Conservation (phyloP, 2,888 invertebrate species). For the Drosophila testacea region DNA sequence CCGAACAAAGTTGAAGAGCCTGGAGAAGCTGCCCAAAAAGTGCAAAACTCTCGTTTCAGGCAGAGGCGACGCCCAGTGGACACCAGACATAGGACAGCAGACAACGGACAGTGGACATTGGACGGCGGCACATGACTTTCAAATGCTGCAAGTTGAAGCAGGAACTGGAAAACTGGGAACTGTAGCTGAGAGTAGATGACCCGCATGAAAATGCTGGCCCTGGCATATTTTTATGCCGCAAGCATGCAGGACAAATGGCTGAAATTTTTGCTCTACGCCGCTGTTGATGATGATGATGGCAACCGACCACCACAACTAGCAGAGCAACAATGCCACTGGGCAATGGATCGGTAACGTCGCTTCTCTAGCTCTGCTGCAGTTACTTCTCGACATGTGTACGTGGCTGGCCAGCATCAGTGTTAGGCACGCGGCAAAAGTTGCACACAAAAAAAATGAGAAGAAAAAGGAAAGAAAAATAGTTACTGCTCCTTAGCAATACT, state of each 20-base stretch:
- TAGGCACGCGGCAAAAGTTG: slow-evolving; percentile 29
- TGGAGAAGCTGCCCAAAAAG: slow-evolving; percentile 38
- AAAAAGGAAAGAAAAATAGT: slow-evolving; percentile 34
- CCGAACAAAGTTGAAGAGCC: slow-evolving; percentile 48
- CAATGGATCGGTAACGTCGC: slow-evolving; percentile 28
- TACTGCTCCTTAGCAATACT: slow-evolving; percentile 50
- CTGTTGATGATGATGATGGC: slow-evolving; percentile 68
- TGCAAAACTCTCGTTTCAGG: slow-evolving; percentile 58
- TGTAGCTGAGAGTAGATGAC: slow-evolving; percentile 68
- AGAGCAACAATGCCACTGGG: slow-evolving; percentile 33
- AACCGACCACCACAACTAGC: slow-evolving; percentile 46
- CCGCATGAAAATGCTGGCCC: slow-evolving; percentile 82
- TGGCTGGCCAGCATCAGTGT: slow-evolving; percentile 68
- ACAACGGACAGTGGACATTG: slow-evolving; percentile 23
- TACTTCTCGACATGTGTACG: slow-evolving; percentile 78
- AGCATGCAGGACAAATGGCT: slow-evolving; percentile 82
- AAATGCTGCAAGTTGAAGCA: slow-evolving; percentile 54
- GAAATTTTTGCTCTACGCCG: slow-evolving; percentile 72
- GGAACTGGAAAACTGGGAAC: slow-evolving; percentile 29
- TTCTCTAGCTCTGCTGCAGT: slow-evolving; percentile 66
- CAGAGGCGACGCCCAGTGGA: slow-evolving; percentile 31
- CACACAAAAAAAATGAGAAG: slow-evolving; percentile 7
- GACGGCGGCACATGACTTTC: slow-evolving; percentile 69
- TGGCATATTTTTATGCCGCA: slow-evolving; percentile 83
- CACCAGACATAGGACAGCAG: slow-evolving; percentile 13